A percentile compares a stretch with the other conserved stretches of the same genome.
These are phyloP conservation scores for Gobiocypris rarus DNA, from an alignment of 2,113 vertebrate species.

Conservation along the genomic window DNA sequence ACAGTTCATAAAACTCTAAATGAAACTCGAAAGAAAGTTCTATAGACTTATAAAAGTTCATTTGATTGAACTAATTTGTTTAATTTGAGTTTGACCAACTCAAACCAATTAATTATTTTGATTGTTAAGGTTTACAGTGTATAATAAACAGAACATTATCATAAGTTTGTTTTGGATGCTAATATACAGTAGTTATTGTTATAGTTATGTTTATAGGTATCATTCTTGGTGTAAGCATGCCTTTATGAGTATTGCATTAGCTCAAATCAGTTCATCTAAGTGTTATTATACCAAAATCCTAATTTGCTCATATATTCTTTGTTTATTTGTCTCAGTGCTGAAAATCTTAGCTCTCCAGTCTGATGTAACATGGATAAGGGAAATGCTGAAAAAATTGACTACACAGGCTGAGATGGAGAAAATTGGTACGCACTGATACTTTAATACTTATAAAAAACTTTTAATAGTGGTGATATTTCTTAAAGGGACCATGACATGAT, in stretches of 20 bases:
- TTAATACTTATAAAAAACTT: neutral
- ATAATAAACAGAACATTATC: neutral
- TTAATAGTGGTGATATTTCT: neutral
- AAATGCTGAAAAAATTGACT: slow-evolving; percentile 12
- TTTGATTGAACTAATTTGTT: too few species aligned
- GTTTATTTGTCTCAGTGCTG: neutral
- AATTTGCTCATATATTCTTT: neutral
- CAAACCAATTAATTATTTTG: too few species aligned
- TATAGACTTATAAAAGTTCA: too few species aligned
- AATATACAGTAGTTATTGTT: neutral
- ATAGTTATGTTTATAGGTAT: neutral
- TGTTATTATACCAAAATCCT: neutral
- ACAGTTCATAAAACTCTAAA: too few species aligned
- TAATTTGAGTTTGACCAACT: too few species aligned
- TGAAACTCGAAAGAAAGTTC: too few species aligned
- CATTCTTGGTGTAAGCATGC: neutral
- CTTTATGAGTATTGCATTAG: neutral
- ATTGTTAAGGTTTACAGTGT: too few species aligned
- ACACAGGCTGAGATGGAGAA: neutral
- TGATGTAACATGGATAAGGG: slow-evolving; percentile 15
- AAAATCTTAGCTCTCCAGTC: slow-evolving; percentile 14
- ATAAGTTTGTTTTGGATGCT: neutral
- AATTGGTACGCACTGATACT: neutral
- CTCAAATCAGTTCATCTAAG: neutral
- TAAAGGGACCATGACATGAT: too few species aligned